Conservation (phyloP, 2,113 vertebrate genomes). For the Sphyrna mokarran region DNA sequence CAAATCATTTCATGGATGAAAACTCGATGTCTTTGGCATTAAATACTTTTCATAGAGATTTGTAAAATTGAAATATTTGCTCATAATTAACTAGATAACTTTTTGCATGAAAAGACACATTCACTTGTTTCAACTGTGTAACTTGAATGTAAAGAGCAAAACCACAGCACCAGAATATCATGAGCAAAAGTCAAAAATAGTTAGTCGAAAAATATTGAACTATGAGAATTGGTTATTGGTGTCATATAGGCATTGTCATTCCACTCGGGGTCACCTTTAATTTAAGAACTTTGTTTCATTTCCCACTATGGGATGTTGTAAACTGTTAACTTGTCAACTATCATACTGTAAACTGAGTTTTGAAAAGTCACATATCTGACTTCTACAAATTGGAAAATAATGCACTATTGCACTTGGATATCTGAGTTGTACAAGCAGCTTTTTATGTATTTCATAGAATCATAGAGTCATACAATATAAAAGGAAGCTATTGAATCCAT, state of each 20-base stretch:
- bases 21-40: neutral
- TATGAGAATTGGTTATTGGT: neutral
- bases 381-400: neutral
- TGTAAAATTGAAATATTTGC: conserved; percentile 2
- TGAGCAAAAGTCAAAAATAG: neutral
- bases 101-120: neutral
- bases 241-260: neutral
- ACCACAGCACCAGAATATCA: neutral
- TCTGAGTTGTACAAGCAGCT: neutral
- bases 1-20: neutral
- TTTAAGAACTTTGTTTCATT: neutral
- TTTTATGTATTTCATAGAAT: neutral
- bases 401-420: neutral
- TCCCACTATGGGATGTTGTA: neutral
- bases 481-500: neutral
- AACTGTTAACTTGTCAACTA: neutral
- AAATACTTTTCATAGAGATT: neutral
- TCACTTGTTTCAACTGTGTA: neutral
- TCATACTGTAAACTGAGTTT: neutral
- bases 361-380: neutral
- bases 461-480: neutral
- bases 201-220: neutral
- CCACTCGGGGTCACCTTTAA: neutral
- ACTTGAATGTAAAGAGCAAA: neutral
- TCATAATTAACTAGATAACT: neutral